Base-by-base conservation (phyloP, 2,797 vertebrate species). In the Aulostomus chinensis region DNA sequence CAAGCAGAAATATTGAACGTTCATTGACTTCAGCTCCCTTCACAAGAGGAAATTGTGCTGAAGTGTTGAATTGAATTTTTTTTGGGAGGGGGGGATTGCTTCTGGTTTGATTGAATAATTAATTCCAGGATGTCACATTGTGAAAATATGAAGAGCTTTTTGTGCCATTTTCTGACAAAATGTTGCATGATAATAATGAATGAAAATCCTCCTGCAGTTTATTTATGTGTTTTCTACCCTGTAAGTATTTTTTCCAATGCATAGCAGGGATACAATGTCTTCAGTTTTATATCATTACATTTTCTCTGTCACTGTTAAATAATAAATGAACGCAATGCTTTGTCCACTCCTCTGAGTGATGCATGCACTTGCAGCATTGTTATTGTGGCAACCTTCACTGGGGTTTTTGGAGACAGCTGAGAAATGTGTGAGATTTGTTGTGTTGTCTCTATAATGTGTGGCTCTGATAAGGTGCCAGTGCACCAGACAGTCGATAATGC, bases 391-490 rank as follows among this genome's bases (percentile, higher is more conserved):
- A 18, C 25, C 22, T 45, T 55, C 43, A 46, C 22, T n/a, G n/a
- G n/a, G 30, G 18, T 41, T 22, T 24, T 13, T 13, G 25, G 13
- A 45, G 36, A 33, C 20, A 36, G 14, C 24, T 36, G 16, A 31
- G 21, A 36, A 13, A 38, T 18, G 47, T 28, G 22, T 24, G 14
- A 47, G 36, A 58, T 53, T 58, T 42, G 26, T 29, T 43, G 32
- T 38, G 22, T 21, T 53, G 16, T 47, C 55, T 73, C 29, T 34
- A 45, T 62, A 50, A 58, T 40, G 32, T 25, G 22, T 29, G 11
- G 31, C 37, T 41, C 6, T 2, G 5, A 59, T 36, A 33, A 46
- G 24, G 4, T 26, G 34, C 10, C 4, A 14, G 14, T 7, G 15
- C 0, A 4, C 17, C 4, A 66, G 55, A 35, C 38, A 38, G 34